phyloP scores from a whole-genome alignment of 2,797 vertebrate genomes.

The Crocodylus rhombifer region DNA sequence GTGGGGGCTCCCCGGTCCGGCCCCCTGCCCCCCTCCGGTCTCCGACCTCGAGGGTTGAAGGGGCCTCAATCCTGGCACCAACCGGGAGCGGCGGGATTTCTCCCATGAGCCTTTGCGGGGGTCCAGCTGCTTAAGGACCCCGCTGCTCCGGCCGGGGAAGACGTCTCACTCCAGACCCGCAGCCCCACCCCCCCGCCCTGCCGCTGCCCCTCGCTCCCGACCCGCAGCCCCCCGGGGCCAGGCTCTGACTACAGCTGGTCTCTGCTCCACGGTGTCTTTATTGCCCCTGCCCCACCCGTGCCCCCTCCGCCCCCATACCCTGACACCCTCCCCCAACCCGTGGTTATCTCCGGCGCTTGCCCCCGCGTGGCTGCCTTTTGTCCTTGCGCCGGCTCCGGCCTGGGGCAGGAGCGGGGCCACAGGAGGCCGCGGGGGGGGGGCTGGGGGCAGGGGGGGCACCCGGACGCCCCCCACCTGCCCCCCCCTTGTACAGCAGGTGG shows the following conservation, averaged over 20 bases:
- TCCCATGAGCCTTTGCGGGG: not conserved
- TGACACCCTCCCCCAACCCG: not conserved
- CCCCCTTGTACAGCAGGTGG: slow-evolving; percentile 75
- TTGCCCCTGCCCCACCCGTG: slow-evolving; percentile 29
- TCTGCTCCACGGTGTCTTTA: not conserved
- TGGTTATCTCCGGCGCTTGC: slow-evolving; percentile 55
- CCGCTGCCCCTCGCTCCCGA: slow-evolving; percentile 83
- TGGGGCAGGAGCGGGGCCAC: not conserved
- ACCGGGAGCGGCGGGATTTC: no score
- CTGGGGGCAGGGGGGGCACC: slow-evolving; percentile 26
- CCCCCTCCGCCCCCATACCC: not conserved
- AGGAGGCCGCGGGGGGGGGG: slow-evolving; percentile 20
- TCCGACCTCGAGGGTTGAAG: no score
- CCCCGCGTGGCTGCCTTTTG: slow-evolving; percentile 44
- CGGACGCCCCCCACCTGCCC: not conserved
- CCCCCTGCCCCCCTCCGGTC: not conserved
- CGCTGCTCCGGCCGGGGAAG: no score
- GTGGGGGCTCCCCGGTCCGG: not conserved
- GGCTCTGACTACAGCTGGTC: not conserved
- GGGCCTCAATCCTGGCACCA: not conserved
- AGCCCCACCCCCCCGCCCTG: not conserved
- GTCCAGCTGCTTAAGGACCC: no score
- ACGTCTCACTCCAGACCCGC: not conserved
- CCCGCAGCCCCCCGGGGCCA: not conserved
- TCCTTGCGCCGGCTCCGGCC: slow-evolving; percentile 54